A percentile compares a stretch with the other conserved stretches of the same genome.
Evolutionary conservation across 2,113 vertebrate species (phyloP).

Genomic region (Podarcis cretensis): DNA sequence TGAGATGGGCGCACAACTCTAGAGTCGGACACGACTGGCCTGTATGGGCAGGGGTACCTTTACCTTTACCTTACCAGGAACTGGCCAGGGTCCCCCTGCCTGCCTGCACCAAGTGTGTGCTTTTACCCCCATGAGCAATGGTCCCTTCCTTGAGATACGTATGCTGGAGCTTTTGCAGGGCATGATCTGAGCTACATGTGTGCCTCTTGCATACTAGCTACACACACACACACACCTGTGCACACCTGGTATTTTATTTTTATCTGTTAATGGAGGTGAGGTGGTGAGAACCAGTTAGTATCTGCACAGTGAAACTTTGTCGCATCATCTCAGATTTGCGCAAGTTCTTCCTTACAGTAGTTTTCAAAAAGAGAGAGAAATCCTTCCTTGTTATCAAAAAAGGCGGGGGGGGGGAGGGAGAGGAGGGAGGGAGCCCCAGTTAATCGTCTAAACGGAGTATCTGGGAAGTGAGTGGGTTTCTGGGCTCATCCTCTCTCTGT

Average conservation of each 20-base stretch:
- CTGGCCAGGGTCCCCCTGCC: neutral
- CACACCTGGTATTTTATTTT: neutral
- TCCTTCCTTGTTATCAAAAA: slow-evolving; percentile 79
- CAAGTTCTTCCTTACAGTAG: slow-evolving; percentile 11
- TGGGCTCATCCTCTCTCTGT: slow-evolving; percentile 66
- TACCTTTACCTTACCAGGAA: neutral
- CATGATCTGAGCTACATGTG: neutral
- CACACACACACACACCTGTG: too few relatives aligned
- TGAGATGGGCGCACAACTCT: too few relatives aligned
- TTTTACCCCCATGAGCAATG: neutral
- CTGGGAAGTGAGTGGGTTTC: slow-evolving; percentile 78
- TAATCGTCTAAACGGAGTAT: slow-evolving; percentile 84
- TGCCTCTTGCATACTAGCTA: neutral
- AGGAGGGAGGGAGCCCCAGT: slow-evolving; percentile 75
- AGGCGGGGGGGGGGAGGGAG: accelerated
- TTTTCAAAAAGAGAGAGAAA: slow-evolving; percentile 5
- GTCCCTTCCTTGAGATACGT: too few relatives aligned
- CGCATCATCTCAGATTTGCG: neutral
- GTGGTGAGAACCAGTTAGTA: neutral
- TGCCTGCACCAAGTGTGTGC: neutral
- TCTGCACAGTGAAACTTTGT: neutral
- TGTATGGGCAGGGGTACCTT: too few relatives aligned
- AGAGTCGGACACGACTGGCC: too few relatives aligned
- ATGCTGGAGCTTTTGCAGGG: neutral
- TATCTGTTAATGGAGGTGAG: neutral